Base-by-base conservation (phyloP, 37 sponge, comb jelly and placozoan genomes). In the Halichondria panicea region DNA sequence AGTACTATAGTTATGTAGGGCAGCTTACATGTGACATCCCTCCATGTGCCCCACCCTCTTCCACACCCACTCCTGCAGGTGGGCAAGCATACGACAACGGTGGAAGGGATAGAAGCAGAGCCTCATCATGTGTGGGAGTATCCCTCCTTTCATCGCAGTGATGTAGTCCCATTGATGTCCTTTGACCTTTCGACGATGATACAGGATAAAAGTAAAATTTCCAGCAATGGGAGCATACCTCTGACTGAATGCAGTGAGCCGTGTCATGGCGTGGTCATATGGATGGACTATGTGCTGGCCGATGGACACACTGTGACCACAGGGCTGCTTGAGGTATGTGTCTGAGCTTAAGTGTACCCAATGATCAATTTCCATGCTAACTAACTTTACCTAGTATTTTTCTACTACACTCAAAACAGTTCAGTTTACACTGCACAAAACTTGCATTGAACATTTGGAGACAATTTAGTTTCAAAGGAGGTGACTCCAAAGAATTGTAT, bases 91-190 rank as follows among this genome's bases (percentile, higher is more conserved):
- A 60, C 50, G 3, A 81, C 72, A 33, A 63, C 71, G 28, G 46
- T 37, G 0, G 70, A 81, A 21, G 54, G 63, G 5, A 34, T 74
- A 24, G 90, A 89, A 43, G 80, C 87, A 7, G 94, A 93, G 46
- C 71, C 82, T 32, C 78, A 86, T 63, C 77, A 82, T 28, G 75
- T 93, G 36, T 93, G 94, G 94, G 94, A 93, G 59, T 93, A 93
- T 45, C 87, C 87, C 33, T 73, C 86, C 64, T 45, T 58, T 54
- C 66, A 90, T 3, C 63, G 73, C 32, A 88, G 88, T 53, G 56
- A 70, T 1, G 63, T 77, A 8, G 36, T 56, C 9, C 39, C 43
- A 24, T 61, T 93, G 38, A 63, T 89, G 86, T 54, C 74, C 48
- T 93, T 93, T 82, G 90, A 93, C 60, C 74, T 93, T 59, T 55